These are phyloP conservation scores for Dasypolia templi DNA, from an alignment of 2,888 invertebrate species.

Conservation along the genomic window DNA sequence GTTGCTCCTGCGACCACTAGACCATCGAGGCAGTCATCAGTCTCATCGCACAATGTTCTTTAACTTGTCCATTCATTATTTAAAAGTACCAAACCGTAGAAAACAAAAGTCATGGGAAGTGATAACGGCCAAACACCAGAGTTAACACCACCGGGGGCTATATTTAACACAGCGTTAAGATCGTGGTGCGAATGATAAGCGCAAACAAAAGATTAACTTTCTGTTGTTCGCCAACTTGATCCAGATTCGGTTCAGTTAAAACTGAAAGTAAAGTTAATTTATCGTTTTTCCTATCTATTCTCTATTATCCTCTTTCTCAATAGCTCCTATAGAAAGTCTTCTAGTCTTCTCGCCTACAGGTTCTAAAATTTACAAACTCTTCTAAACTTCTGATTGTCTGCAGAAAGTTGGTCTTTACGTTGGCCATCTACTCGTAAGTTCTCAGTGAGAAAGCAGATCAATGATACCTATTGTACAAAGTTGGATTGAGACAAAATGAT, in stretches of 20 bases:
- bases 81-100: conserved; percentile 19
- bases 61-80: background rate
- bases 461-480: conserved; percentile 40
- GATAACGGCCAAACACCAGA: conserved; percentile 48
- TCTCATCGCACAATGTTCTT: background rate
- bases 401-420: conserved; percentile 4
- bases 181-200: conserved; percentile 62
- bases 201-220: conserved; percentile 64
- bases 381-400: conserved; percentile 2
- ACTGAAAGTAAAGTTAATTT: conserved; percentile 53
- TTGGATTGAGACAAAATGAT: conserved; percentile 37
- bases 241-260: conserved; percentile 37
- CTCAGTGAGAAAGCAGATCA: conserved; percentile 21
- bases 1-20: too few relatives aligned
- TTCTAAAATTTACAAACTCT: background rate
- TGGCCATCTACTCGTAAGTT: conserved; percentile 29
- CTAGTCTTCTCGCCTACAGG: background rate
- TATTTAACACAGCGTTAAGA: conserved; percentile 59
- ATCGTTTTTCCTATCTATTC: conserved; percentile 43
- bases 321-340: conserved; percentile 1
- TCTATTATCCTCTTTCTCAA: conserved; percentile 33
- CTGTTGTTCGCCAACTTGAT: conserved; percentile 54
- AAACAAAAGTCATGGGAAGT: conserved; percentile 58
- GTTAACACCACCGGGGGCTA: conserved; percentile 54
- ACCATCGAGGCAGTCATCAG: too few relatives aligned